Percentiles rank a stretch among this genome's conserved stretches.
phyloP scores from a whole-genome alignment of 1,140 invertebrate genomes.

The Drosophila serrata region DNA sequence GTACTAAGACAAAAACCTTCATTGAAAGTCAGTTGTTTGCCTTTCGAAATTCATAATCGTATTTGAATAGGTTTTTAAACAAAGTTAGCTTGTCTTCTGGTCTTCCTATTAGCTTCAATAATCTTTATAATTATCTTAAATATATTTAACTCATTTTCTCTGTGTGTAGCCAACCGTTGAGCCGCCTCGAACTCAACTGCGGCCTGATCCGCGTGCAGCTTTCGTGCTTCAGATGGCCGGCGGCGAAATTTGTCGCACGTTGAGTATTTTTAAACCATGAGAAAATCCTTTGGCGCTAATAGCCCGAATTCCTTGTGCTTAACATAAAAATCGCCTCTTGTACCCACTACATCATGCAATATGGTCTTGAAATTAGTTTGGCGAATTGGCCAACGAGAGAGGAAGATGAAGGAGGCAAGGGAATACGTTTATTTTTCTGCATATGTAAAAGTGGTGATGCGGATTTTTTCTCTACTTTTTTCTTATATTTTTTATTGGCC shows the following conservation, averaged over 20 bases:
- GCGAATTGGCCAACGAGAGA: slow-evolving; percentile 30
- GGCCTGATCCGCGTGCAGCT: slow-evolving; percentile 71
- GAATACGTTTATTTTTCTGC: slow-evolving; percentile 36
- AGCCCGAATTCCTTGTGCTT: slow-evolving; percentile 84
- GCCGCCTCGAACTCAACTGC: slow-evolving; percentile 40
- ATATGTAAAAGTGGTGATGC: slow-evolving; percentile 39
- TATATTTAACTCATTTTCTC: not conserved
- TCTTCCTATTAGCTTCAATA: fast-evolving
- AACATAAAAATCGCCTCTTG: slow-evolving; percentile 83
- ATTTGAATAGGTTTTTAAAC: no score
- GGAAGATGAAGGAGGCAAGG: not conserved
- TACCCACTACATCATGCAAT: slow-evolving; percentile 71
- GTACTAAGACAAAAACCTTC: no score
- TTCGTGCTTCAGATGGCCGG: slow-evolving; percentile 80
- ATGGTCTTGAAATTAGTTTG: slow-evolving; percentile 67
- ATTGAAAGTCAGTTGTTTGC: fast-evolving
- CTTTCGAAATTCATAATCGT: no score
- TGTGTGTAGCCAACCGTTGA: slow-evolving; percentile 10
- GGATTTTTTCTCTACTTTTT: not conserved
- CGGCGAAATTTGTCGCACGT: slow-evolving; percentile 85
- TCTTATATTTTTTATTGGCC: slow-evolving; percentile 52
- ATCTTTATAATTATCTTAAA: not conserved
- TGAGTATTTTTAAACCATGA: slow-evolving; percentile 85
- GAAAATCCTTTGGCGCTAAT: slow-evolving; percentile 85
- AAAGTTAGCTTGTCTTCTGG: no score